A percentile compares a stretch with the other conserved stretches of the same genome.
These are phyloP conservation scores for Aptenodytes patagonicus DNA, from an alignment of 2,113 vertebrate genomes.

Conservation along the genomic window DNA sequence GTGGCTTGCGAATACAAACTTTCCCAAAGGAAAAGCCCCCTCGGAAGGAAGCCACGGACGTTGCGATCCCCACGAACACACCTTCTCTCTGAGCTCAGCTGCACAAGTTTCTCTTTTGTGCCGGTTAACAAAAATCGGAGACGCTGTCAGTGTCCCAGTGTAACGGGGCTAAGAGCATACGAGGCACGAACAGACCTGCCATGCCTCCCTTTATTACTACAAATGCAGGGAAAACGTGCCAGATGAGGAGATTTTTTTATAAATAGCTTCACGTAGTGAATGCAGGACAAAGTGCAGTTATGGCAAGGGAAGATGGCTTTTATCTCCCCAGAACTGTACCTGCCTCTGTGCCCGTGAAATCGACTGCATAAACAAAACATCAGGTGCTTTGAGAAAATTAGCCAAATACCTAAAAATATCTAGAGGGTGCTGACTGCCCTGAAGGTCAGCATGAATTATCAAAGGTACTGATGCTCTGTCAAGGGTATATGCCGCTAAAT, in stretches of 20 bases:
- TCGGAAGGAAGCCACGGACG: not conserved
- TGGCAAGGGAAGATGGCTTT: not conserved
- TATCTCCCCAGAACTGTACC: slow-evolving; percentile 2
- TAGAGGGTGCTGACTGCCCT: slow-evolving; percentile 15
- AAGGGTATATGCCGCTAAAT: slow-evolving; percentile 26
- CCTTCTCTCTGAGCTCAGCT: not conserved
- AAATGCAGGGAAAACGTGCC: not conserved
- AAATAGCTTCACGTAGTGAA: not conserved
- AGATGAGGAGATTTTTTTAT: not conserved
- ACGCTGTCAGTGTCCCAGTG: not conserved
- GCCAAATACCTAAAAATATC: slow-evolving; percentile 56
- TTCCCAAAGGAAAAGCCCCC: not conserved
- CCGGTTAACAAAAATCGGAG: not conserved
- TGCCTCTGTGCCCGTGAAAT: not conserved
- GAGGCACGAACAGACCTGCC: not conserved
- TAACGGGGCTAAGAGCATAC: not conserved
- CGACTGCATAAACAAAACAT: slow-evolving; percentile 53
- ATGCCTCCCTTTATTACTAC: not conserved
- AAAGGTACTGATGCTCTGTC: not conserved
- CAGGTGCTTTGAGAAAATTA: slow-evolving; percentile 48
- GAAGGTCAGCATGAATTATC: slow-evolving; percentile 45
- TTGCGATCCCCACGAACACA: not conserved
- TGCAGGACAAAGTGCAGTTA: not conserved
- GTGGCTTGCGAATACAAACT: not conserved
- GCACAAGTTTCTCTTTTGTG: not conserved